Evolutionary conservation across 2,113 vertebrate species (phyloP).

Genomic region (Ornithorhynchus anatinus): DNA sequence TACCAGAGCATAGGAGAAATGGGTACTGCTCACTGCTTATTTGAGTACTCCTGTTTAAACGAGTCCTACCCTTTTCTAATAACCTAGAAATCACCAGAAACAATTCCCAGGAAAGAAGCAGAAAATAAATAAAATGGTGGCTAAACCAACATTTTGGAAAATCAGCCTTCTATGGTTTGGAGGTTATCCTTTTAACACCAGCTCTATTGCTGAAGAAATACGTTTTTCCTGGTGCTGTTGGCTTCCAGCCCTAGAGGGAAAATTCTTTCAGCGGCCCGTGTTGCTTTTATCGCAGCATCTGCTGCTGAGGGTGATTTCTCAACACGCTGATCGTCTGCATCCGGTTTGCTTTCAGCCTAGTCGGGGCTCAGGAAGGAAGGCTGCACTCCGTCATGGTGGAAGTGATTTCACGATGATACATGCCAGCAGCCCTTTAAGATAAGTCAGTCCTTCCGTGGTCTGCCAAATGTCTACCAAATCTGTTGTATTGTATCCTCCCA

Average conservation of each 20-base stretch:
- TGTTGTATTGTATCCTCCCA: not conserved
- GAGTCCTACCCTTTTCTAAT: conserved; percentile 6
- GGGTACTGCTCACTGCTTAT: not conserved
- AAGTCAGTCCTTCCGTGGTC: not conserved
- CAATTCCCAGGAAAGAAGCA: not conserved
- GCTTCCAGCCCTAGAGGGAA: conserved; percentile 4
- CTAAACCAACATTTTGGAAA: conserved; percentile 9
- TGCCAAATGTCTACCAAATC: not conserved
- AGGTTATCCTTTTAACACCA: conserved; percentile 15
- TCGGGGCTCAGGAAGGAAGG: not conserved
- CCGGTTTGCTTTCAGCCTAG: not conserved
- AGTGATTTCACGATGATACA: too few species aligned
- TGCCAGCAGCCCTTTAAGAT: too few species aligned
- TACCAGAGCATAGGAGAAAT: not conserved
- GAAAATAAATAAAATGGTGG: conserved; percentile 33
- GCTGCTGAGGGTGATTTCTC: not conserved
- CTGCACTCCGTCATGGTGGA: not conserved
- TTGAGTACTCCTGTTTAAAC: conserved; percentile 13
- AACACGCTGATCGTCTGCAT: not conserved
- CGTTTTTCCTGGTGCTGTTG: not conserved
- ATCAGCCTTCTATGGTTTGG: conserved; percentile 20
- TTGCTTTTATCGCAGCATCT: conserved; percentile 18
- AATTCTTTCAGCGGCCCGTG: not conserved
- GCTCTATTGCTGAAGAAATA: conserved; percentile 29
- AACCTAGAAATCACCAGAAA: conserved; percentile 2